These are phyloP conservation scores for Rhagonycha lutea DNA, from an alignment of 2,888 invertebrate genomes.

Conservation along the genomic window DNA sequence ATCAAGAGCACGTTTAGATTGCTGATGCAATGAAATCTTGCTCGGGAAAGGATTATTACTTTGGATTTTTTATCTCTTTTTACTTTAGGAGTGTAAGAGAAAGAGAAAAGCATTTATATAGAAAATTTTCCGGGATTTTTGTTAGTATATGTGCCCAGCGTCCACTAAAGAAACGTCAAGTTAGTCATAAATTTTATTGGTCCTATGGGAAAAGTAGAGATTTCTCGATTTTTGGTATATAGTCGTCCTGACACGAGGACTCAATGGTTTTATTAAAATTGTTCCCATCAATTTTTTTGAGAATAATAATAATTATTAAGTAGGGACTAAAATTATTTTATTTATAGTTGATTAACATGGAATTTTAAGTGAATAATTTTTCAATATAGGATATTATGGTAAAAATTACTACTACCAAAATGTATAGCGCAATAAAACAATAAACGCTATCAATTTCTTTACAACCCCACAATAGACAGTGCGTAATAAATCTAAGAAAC, in stretches of 20 bases:
- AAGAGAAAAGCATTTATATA: conserved; percentile 11
- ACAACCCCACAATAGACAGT: conserved; percentile 10
- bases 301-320: not conserved
- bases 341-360: too few species aligned
- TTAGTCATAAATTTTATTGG: conserved; percentile 63
- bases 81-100: conserved; percentile 14
- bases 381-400: not conserved
- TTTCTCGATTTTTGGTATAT: conserved; percentile 45
- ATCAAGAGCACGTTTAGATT: conserved; percentile 35
- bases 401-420: not conserved
- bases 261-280: conserved; percentile 25
- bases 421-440: not conserved
- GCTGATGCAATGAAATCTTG: conserved; percentile 33
- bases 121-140: conserved; percentile 22
- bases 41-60: conserved; percentile 17
- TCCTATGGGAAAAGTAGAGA: conserved; percentile 51
- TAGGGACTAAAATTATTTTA: not conserved
- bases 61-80: conserved; percentile 15
- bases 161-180: conserved; percentile 55
- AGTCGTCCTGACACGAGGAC: conserved; percentile 36
- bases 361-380: not conserved
- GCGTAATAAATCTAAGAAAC: conserved; percentile 42
- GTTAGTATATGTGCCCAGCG: conserved; percentile 40
- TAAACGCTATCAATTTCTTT: not conserved
- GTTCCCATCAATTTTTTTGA: not conserved